Base-by-base conservation (phyloP, 2,113 vertebrate species). In the Cavia aperea region DNA sequence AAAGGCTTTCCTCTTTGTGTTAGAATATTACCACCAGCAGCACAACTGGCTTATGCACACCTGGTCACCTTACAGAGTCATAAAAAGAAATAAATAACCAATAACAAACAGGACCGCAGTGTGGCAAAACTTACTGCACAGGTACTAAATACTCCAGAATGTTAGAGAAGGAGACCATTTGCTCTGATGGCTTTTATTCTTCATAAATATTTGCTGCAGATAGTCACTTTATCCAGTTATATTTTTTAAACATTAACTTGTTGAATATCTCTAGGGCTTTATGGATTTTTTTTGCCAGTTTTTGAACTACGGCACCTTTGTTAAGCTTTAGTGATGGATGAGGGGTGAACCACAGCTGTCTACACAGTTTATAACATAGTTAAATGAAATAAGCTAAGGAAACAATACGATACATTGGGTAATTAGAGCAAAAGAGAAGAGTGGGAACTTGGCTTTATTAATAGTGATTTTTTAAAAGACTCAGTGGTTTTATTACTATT, bases 211-310 rank as follows among this genome's bases (percentile, higher is more conserved):
- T 84, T 93, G 84, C 49, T 60, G 5, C 68, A 86, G 56, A 24
- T 23, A 56, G 43, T 83, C 70, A 86, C 43, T 84, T 72, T 86
- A 46, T 92, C 68, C 26, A 73, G 62, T 66, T 63, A 85, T 4
- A 90, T 7, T n/a, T 77, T 63, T 92, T 86, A 88, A 93, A 89
- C 19, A 36, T 56, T 23, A 92, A 86, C 36, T 85, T 68, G 51
- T 26, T 56, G 65, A 78, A 12, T 81, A 58, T 43, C 77, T 66
- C 56, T 82, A 85, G 39, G 49, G 14, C 26, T 88, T 86, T 92
- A 65, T 33, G 43, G 87, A 81, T 94, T 92, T 62, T 90, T 92
- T 62, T 90, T 70, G 68, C 9, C 81, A 75, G 29, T 81, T 89
- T 92, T 94, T 85, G 63, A 93, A 86, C 51, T 91, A 39, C 24